A percentile compares a stretch with the other conserved stretches of the same genome.
phyloP scores from a whole-genome alignment of 2,888 invertebrate genomes.

The Graphium colonna region DNA sequence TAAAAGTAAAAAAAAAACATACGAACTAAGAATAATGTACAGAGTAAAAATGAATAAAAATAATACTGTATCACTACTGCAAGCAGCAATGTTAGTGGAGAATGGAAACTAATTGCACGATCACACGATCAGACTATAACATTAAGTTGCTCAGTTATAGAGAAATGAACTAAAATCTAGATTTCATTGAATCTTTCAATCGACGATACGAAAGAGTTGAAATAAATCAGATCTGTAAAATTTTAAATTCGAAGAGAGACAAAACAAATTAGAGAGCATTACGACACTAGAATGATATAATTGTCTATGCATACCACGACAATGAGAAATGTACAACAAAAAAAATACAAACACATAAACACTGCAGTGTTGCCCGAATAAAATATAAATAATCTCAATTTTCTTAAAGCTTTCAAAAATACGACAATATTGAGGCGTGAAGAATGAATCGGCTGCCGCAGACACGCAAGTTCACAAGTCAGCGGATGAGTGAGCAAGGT shows the following conservation, averaged over 20 bases:
- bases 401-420: constrained; percentile 68
- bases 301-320: constrained; percentile 56
- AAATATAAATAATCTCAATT: constrained; percentile 76
- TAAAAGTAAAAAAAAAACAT: constrained; percentile 17
- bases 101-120: constrained; percentile 33
- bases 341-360: constrained; percentile 38
- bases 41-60: constrained; percentile 68
- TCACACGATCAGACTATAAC: constrained; percentile 20
- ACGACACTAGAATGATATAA: constrained; percentile 47
- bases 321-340: constrained; percentile 28
- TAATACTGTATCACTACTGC: constrained; percentile 76
- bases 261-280: constrained; percentile 60
- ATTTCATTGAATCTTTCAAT: constrained; percentile 12
- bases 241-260: constrained; percentile 49
- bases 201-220: constrained; percentile 3
- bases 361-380: constrained; percentile 53
- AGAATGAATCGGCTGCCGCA: constrained; percentile 46
- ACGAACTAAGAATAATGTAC: constrained; percentile 67
- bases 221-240: constrained; percentile 10
- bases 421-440: constrained; percentile 50
- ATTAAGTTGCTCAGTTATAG: constrained; percentile 6
- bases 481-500: constrained; percentile 38
- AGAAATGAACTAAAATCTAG: constrained; percentile 3
- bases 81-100: constrained; percentile 60
- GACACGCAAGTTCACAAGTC: constrained; percentile 37